These are phyloP conservation scores for Callochromis pleurospilus DNA, from an alignment of 2,113 vertebrate species.

Conservation along the genomic window DNA sequence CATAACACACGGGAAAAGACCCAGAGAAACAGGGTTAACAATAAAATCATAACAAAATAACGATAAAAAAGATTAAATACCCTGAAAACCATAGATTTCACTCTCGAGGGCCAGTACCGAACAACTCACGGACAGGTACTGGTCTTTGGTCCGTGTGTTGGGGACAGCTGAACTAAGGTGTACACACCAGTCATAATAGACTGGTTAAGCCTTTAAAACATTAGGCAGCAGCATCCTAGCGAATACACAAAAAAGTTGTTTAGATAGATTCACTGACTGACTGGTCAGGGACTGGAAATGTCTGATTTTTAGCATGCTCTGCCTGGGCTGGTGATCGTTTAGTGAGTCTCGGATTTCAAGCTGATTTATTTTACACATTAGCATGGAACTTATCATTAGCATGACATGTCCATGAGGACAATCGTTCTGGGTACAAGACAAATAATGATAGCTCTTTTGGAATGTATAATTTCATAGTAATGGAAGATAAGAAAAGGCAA, in stretches of 20 bases:
- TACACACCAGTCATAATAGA: neutral
- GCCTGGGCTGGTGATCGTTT: neutral
- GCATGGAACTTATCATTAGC: neutral
- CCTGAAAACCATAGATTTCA: neutral
- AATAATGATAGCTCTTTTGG: neutral
- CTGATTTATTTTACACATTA: neutral
- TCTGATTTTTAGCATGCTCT: neutral
- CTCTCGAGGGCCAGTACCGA: neutral
- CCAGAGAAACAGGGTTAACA: rapidly evolving
- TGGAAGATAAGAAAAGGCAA: neutral
- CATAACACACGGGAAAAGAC: neutral
- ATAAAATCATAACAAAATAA: neutral
- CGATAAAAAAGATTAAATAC: neutral
- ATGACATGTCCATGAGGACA: neutral
- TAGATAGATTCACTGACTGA: neutral
- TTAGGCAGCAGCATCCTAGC: neutral
- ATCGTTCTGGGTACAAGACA: neutral
- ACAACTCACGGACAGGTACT: neutral
- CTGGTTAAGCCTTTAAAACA: neutral
- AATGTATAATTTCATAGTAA: neutral
- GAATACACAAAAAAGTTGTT: neutral
- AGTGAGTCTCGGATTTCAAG: neutral
- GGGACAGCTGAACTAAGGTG: neutral
- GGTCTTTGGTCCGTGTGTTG: rapidly evolving
- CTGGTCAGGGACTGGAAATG: neutral